These are phyloP conservation scores for Aphelinus certus DNA, from an alignment of 1,140 invertebrate species.

Conservation along the genomic window DNA sequence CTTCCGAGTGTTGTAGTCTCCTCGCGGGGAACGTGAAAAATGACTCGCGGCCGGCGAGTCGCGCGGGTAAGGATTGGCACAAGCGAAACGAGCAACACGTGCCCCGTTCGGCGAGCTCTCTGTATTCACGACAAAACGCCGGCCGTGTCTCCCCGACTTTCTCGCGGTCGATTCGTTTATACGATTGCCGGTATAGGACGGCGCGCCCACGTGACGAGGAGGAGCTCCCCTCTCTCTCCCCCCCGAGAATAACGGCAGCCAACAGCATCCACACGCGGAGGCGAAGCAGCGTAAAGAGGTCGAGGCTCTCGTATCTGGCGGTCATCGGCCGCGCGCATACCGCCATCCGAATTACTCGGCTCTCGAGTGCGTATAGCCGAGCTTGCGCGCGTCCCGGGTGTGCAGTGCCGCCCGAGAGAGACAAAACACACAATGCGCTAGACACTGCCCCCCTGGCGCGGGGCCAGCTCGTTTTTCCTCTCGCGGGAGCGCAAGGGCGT, in stretches of 20 bases:
- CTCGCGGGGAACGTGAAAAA: too few species aligned
- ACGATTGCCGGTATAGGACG: background rate
- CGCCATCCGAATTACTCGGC: too few species aligned
- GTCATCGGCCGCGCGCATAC: conserved; percentile 1
- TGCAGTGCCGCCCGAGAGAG: background rate
- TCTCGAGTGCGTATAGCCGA: background rate
- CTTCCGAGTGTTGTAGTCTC: too few species aligned
- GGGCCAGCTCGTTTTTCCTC: too few species aligned
- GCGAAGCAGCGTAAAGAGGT: background rate
- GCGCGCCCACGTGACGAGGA: background rate
- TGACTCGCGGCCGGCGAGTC: too few species aligned
- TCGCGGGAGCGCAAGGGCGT: too few species aligned
- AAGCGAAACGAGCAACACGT: background rate
- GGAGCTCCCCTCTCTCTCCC: background rate
- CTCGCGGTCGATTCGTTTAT: too few species aligned
- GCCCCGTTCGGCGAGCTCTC: background rate
- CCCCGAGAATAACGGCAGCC: background rate
- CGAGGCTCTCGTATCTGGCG: background rate
- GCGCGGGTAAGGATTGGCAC: too few species aligned
- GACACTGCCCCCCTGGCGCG: too few species aligned
- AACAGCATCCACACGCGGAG: too few species aligned
- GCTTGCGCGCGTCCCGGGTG: background rate
- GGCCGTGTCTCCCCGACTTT: too few species aligned
- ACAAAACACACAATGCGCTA: too few species aligned
- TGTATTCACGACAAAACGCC: background rate